A percentile compares a stretch with the other conserved stretches of the same genome.
Conservation (phyloP, 1,140 invertebrate genomes). For the Ganaspis sp. region DNA sequence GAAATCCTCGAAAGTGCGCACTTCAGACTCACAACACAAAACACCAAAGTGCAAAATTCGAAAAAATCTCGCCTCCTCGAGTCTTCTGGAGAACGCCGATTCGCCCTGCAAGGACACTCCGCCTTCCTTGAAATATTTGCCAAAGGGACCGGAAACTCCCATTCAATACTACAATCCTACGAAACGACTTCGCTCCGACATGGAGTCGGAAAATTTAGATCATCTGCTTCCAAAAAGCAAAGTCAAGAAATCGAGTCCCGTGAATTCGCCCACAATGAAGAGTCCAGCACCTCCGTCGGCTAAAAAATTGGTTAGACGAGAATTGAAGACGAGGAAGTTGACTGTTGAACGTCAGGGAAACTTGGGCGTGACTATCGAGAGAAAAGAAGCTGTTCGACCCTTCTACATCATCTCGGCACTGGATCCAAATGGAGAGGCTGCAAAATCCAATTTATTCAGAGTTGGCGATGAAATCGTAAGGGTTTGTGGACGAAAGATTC, state of each 20-base stretch:
- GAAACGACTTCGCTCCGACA: constrained; percentile 62
- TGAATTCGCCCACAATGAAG: not conserved
- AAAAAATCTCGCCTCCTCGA: constrained; percentile 40
- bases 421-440: constrained; percentile 63
- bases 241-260: constrained; percentile 53
- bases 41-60: constrained; percentile 36
- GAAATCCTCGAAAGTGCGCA: constrained; percentile 28
- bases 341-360: constrained; percentile 49
- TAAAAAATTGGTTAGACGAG: constrained; percentile 56
- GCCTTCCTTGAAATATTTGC: constrained; percentile 56
- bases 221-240: constrained; percentile 36
- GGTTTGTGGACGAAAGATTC: constrained; percentile 81
- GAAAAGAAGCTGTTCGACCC: constrained; percentile 63
- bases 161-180: constrained; percentile 57
- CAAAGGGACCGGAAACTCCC: not conserved
- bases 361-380: constrained; percentile 65
- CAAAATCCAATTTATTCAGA: constrained; percentile 67
- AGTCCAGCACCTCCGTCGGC: not conserved
- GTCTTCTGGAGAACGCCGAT: constrained; percentile 65
- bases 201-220: constrained; percentile 49
- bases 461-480: constrained; percentile 83
- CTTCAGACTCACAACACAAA: constrained; percentile 44
- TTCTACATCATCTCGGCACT: constrained; percentile 68
- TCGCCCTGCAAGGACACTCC: constrained; percentile 73
- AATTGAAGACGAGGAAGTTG: constrained; percentile 67